Evolutionary conservation across 2,113 vertebrate genomes (phyloP).

Genomic region (Bos javanicus): DNA sequence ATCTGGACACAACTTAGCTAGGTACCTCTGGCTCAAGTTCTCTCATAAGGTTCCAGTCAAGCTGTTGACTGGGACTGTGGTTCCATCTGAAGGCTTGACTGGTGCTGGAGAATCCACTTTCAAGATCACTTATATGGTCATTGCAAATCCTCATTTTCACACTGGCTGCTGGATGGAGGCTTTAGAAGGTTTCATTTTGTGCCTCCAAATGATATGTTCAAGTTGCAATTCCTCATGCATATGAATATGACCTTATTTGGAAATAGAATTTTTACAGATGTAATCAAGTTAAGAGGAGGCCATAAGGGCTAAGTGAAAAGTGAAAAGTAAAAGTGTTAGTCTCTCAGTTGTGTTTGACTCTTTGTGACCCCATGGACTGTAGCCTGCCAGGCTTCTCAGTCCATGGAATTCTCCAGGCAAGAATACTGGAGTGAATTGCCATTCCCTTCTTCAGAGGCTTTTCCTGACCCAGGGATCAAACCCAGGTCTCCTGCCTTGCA

Average conservation of each 20-base stretch:
- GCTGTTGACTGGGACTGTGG: neutral
- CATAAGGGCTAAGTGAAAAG: neutral
- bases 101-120: neutral
- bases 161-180: neutral
- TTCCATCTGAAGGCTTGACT: neutral
- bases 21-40: neutral
- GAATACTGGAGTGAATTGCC: neutral
- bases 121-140: neutral
- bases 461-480: neutral
- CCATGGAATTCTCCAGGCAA: neutral
- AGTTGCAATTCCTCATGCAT: neutral
- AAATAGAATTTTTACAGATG: conserved; percentile 6
- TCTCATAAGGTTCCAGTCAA: neutral
- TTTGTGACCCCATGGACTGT: neutral
- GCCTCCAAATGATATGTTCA: neutral
- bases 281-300: neutral
- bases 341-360: neutral
- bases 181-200: neutral
- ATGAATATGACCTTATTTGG: neutral
- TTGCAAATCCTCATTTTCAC: neutral
- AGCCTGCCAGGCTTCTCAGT: neutral
- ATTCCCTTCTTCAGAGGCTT: neutral
- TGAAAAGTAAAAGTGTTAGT: neutral
- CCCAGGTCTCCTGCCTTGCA: neutral
- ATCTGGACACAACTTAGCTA: neutral